Evolutionary conservation across 2,888 invertebrate genomes (phyloP).

Genomic region (Diplazon laetatorius): DNA sequence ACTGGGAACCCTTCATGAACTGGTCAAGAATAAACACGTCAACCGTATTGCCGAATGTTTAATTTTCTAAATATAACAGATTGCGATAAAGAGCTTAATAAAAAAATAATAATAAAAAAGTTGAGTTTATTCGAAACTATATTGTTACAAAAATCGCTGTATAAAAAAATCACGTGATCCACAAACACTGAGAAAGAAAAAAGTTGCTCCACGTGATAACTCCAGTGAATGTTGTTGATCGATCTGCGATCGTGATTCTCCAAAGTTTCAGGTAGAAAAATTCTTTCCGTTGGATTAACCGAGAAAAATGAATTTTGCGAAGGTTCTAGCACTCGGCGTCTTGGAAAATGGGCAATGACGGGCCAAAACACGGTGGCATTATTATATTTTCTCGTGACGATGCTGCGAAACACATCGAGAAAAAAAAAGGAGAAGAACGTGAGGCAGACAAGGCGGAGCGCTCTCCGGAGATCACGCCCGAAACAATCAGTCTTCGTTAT

Average conservation of each 20-base stretch:
- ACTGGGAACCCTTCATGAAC: too few species aligned
- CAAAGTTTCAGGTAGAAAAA: conserved; percentile 19
- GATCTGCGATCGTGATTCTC: not conserved
- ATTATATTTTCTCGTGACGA: conserved; percentile 4
- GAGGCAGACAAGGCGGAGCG: conserved; percentile 39
- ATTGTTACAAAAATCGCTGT: too few species aligned
- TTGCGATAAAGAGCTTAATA: too few species aligned
- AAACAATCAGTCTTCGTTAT: conserved; percentile 75
- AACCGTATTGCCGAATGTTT: too few species aligned
- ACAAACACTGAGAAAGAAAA: too few species aligned
- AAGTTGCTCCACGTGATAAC: too few species aligned
- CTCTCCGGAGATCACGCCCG: conserved; percentile 63
- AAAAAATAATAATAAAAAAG: too few species aligned
- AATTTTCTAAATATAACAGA: too few species aligned
- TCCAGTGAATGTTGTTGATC: not conserved
- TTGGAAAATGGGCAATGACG: conserved; percentile 27
- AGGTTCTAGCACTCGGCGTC: not conserved
- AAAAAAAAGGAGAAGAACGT: not conserved
- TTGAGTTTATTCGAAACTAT: too few species aligned
- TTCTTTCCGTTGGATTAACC: conserved; percentile 1
- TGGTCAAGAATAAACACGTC: too few species aligned
- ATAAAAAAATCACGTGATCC: too few species aligned
- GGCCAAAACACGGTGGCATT: conserved; percentile 9
- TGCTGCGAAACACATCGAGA: not conserved
- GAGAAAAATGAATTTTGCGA: not conserved